Conservation (phyloP, 2,797 vertebrate genomes). For the Pelochelys cantorii region DNA sequence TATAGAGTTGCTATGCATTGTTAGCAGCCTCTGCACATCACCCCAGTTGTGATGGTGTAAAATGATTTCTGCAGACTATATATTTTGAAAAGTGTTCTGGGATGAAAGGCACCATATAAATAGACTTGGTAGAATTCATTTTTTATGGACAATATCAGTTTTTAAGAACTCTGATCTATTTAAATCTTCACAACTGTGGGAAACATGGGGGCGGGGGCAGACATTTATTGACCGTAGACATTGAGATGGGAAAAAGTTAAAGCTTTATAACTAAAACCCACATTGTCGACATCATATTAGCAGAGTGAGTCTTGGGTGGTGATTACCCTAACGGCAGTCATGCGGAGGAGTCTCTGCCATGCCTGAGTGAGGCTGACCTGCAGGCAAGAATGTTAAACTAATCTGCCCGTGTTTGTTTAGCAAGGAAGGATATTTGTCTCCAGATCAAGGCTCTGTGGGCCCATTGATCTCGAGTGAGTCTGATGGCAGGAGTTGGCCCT, state of each 20-base stretch:
- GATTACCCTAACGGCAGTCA: neutral
- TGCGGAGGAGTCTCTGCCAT: neutral
- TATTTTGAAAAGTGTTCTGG: neutral
- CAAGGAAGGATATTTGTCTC: neutral
- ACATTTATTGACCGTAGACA: neutral
- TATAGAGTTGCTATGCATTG: fast-evolving
- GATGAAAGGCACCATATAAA: neutral
- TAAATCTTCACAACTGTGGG: neutral
- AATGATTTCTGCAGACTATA: neutral
- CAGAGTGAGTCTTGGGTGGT: neutral
- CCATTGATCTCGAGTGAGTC: neutral
- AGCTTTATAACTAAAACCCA: neutral
- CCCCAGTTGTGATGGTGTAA: fast-evolving
- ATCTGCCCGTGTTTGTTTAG: neutral
- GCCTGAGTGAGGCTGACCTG: neutral
- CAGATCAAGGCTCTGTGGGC: neutral
- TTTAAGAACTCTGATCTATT: neutral
- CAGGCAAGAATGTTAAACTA: neutral
- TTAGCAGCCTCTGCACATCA: neutral
- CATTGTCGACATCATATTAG: neutral
- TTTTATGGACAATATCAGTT: neutral
- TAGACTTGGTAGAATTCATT: neutral
- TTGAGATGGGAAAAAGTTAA: neutral
- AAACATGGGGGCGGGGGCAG: neutral
- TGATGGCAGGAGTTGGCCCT: fast-evolving